Conservation (phyloP, 2,888 invertebrate species). For the Herminia tarsipennalis region DNA sequence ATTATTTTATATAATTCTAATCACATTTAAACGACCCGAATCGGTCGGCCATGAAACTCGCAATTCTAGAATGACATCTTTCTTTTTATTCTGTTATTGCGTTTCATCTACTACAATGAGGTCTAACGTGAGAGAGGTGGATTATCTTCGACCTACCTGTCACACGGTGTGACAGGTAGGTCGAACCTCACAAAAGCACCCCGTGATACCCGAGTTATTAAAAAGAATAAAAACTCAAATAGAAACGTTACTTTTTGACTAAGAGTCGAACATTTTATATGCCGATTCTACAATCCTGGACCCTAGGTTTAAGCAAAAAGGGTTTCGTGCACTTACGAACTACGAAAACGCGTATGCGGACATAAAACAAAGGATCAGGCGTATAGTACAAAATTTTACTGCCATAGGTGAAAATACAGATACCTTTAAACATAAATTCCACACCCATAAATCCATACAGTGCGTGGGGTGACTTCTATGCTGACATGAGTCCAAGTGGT, state of each 20-base stretch:
- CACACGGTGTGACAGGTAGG: no score
- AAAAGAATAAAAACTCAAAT: conserved; percentile 2
- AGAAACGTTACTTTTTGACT: neutral
- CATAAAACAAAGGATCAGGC: conserved; percentile 1
- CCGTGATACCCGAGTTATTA: neutral
- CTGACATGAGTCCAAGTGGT: conserved; percentile 1
- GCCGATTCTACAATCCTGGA: conserved; percentile 5
- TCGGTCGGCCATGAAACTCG: no score
- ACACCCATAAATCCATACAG: conserved; percentile 1
- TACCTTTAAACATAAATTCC: neutral
- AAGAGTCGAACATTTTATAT: conserved; percentile 5
- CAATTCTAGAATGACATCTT: no score
- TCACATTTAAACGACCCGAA: no score
- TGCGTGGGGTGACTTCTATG: conserved; percentile 6
- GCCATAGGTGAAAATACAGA: neutral
- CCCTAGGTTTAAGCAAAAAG: conserved; percentile 7
- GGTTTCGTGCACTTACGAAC: neutral
- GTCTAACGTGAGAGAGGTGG: no score
- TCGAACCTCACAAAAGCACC: neutral
- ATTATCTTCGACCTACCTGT: no score
- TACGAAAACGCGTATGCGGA: conserved; percentile 5
- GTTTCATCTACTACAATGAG: no score
- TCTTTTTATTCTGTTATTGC: no score
- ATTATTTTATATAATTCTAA: no score
- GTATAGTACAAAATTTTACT: neutral